phyloP scores from a whole-genome alignment of 2,797 vertebrate genomes.

The Tadarida brasiliensis region DNA sequence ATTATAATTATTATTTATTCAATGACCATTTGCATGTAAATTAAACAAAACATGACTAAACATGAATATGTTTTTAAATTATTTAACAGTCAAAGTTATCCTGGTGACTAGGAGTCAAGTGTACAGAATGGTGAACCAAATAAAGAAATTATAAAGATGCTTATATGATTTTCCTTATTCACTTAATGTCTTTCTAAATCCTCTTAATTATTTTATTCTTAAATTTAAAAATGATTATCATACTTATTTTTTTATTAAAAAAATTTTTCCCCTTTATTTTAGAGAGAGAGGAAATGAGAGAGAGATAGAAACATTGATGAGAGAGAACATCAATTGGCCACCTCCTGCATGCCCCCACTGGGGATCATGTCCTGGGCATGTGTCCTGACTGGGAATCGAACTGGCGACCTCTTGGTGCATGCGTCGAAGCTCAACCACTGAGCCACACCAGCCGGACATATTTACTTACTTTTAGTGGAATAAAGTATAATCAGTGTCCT shows the following conservation, averaged over 20 bases:
- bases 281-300: too few relatives aligned
- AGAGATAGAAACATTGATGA: too few relatives aligned
- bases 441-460: too few relatives aligned
- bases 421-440: too few relatives aligned
- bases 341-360: too few relatives aligned
- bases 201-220: slow-evolving; percentile 11
- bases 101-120: not conserved
- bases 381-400: too few relatives aligned
- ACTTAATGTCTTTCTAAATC: not conserved
- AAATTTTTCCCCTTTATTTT: too few relatives aligned
- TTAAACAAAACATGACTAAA: not conserved
- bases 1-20: not conserved
- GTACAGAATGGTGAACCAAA: not conserved
- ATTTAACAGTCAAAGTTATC: not conserved
- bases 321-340: too few relatives aligned
- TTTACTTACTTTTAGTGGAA: not conserved
- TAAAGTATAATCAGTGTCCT: not conserved
- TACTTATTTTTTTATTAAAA: too few relatives aligned
- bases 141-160: not conserved
- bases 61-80: not conserved
- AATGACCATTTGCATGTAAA: not conserved
- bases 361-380: too few relatives aligned
- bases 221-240: not conserved
- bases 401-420: too few relatives aligned
- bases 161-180: not conserved